Evolutionary conservation across 2,888 invertebrate species (phyloP), one percentile per base, ranked within the genome.

Genomic region (Cenopis cana): DNA sequence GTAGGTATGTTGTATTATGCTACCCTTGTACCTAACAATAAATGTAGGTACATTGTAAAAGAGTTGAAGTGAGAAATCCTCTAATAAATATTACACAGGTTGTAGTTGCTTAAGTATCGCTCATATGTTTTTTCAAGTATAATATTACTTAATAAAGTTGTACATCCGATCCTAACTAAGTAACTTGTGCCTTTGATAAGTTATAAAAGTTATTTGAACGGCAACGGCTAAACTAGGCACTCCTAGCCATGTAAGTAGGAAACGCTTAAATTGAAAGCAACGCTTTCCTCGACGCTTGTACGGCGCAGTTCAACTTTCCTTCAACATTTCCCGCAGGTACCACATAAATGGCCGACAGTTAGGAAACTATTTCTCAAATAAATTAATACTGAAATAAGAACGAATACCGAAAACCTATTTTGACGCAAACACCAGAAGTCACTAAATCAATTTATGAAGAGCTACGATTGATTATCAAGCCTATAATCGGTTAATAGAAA

Each of bases 401-500:
- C 0, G 29, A 46, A 38, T 52, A 14, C 36, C n/a, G n/a, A 24
- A 24, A 24, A 4, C 14, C 2, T 38, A 17, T 67, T 24, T 36
- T 38, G 24, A 46, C 18, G 54, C 20, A 9, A 61, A 41, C 14
- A 49, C 11, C 2, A 33, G 46, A 46, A 49, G 33, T 18, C 17
- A 29, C 24, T 52, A 52, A 64, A 65, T 65, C 54, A 54, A 54
- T 59, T 70, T 60, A 59, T 55, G 46, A 59, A 70, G 59, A 59
- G 54, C 59, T 14, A 24, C 54, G 59, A 56, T 65, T 20, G 52
- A 70, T 59, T 33, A 60, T 36, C 46, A 50, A 36, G 46, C n/a
- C 59, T 38, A 71, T 67, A 61, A 71, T 67, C 66, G 49, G 55
- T 71, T 71, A 55, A 52, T 36, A 67, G 55, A 71, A 61, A 71